A percentile compares a stretch with the other conserved stretches of the same genome.
Evolutionary conservation across 2,113 vertebrate genomes (phyloP).

Genomic region (Chloebia gouldiae): DNA sequence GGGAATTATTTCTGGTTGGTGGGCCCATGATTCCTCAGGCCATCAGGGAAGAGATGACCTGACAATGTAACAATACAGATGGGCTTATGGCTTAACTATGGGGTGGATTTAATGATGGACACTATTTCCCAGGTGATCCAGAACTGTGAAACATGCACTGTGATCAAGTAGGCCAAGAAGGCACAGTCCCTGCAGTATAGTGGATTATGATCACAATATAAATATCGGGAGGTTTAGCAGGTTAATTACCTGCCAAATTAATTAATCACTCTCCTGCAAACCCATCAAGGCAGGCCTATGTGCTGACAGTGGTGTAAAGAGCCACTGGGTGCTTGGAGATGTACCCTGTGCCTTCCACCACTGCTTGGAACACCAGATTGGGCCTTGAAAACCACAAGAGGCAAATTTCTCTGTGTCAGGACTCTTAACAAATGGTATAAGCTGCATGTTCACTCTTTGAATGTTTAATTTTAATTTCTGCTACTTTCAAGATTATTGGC

Average conservation of each 20-base stretch:
- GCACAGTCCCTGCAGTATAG: neutral
- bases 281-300: neutral
- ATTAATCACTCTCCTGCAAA: neutral
- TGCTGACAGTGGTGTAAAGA: neutral
- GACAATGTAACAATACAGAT: neutral
- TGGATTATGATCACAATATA: neutral
- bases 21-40: neutral
- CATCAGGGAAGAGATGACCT: neutral
- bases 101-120: neutral
- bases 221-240: neutral
- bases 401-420: constrained; percentile 14
- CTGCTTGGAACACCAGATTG: neutral
- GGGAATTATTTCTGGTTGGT: neutral
- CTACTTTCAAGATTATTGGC: constrained; percentile 26
- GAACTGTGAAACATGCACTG: neutral
- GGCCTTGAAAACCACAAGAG: neutral
- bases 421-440: neutral
- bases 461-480: neutral
- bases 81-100: neutral
- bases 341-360: neutral
- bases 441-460: neutral
- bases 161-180: neutral
- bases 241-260: neutral
- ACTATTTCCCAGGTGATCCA: neutral
- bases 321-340: neutral